A percentile compares a stretch with the other conserved stretches of the same genome.
Conservation (phyloP, 2,113 vertebrate species). For the Actenoides lindsayi region DNA sequence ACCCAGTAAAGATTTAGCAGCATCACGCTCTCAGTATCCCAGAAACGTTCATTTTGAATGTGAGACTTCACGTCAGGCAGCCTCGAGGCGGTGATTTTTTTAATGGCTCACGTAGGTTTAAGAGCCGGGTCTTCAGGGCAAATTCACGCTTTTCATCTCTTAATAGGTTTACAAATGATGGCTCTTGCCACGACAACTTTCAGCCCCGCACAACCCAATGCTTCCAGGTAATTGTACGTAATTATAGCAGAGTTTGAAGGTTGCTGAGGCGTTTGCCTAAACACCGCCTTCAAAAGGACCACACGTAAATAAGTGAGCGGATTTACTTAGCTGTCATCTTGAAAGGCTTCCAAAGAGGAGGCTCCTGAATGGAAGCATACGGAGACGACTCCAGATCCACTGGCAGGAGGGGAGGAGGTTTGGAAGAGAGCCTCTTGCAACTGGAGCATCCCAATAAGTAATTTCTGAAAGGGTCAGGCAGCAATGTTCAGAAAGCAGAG, state of each 20-base stretch:
- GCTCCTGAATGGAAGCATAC: background rate
- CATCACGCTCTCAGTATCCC: constrained; percentile 1
- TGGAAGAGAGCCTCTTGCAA: background rate
- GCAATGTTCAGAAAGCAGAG: background rate
- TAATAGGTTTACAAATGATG: constrained; percentile 41
- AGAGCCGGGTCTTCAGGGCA: background rate
- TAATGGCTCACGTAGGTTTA: background rate
- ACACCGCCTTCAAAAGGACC: background rate
- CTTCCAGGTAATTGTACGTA: constrained; percentile 42
- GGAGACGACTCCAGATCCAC: background rate
- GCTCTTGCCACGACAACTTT: background rate
- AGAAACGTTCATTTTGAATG: background rate
- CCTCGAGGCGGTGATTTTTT: constrained; percentile 1
- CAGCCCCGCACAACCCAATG: constrained; percentile 8
- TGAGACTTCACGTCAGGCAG: background rate
- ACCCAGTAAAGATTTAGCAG: background rate
- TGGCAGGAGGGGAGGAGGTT: background rate
- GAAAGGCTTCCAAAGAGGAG: constrained; percentile 20
- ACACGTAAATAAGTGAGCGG: background rate
- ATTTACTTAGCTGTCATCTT: constrained; percentile 11
- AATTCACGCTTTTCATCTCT: constrained; percentile 23
- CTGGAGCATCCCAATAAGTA: background rate
- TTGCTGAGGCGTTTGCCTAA: constrained; percentile 34
- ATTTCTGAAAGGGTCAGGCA: background rate
- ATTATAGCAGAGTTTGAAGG: constrained; percentile 12